Evolutionary conservation across 2,113 vertebrate genomes (phyloP).

Genomic region (Cairina moschata): DNA sequence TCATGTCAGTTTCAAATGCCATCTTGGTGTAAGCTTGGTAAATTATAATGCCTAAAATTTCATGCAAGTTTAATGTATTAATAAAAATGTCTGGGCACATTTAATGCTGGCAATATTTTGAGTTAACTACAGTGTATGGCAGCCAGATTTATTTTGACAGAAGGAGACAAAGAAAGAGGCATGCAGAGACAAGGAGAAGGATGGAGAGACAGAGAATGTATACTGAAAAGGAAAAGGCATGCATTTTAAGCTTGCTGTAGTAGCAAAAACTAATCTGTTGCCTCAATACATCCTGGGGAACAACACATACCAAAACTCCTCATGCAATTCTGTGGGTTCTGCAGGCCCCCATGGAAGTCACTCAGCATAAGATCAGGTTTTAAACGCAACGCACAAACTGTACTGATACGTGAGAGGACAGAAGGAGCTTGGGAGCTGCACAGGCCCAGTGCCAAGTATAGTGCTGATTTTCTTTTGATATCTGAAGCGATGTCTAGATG

Average conservation of each 20-base stretch:
- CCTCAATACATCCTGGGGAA: neutral
- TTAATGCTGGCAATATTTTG: constrained; percentile 71
- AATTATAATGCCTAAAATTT: constrained; percentile 64
- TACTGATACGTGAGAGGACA: neutral
- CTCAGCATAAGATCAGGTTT: neutral
- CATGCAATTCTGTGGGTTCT: neutral
- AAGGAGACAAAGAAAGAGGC: constrained; percentile 29
- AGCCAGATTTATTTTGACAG: constrained; percentile 69
- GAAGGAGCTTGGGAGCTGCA: neutral
- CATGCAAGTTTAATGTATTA: constrained; percentile 71
- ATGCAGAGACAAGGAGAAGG: neutral
- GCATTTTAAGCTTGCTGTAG: neutral
- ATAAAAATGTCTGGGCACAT: constrained; percentile 68
- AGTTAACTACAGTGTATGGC: constrained; percentile 59
- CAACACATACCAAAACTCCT: neutral
- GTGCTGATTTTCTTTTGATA: neutral
- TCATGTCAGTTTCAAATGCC: constrained; percentile 59
- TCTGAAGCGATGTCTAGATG: neutral
- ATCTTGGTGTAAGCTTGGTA: constrained; percentile 64
- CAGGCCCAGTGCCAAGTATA: neutral
- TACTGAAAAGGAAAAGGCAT: neutral
- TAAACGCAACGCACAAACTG: neutral
- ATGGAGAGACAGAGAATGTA: neutral
- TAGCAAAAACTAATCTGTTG: neutral
- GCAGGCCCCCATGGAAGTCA: neutral